Evolutionary conservation across 1,140 invertebrate species (phyloP), one percentile per base, ranked within the genome.

Genomic region (Hylaeus anthracinus): DNA sequence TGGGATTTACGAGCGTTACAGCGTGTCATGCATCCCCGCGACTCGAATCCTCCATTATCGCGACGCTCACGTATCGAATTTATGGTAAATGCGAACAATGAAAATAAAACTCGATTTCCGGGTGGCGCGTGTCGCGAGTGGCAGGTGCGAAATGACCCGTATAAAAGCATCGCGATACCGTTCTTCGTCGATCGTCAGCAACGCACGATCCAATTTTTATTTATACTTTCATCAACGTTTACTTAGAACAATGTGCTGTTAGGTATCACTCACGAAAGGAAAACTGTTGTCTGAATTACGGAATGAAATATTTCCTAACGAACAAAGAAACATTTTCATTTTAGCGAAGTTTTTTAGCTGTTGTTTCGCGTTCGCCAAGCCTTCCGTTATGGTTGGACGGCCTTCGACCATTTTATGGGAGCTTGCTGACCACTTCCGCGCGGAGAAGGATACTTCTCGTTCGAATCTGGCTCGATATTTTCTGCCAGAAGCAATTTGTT

Each of bases 21-120:
- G 53, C 14, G n/a, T 61, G 8, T 12, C 41, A 53, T 1, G 26
- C 2, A 5, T 5, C 26, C 5, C 43, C 39, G 14, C 67, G 39
- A n/a, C 51, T 43, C 48, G 45, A n/a, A 43, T 14, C 48, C n/a
- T 26, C 72, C 39, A 65, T 74, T 74, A 65, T 71, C n/a, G 58
- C 37, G 45, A 41, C 56, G 65, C 8, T 3, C 51, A 79, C 53
- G 69, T 85, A 69, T 56, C 45, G n/a, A 55, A 65, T 78, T 64
- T 41, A 53, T 48, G 48, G 37, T 74, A 65, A 74, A 64, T 26
- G 26, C 39, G 8, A 64, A 70, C 65, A 39, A 79, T 79, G 71
- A 39, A 26, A 58, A 73, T 55, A 66, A 72, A 77, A 73, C 37
- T 64, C 76, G 66, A 78, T 82, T 69, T 73, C 48, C 61, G 37